Base-by-base conservation (phyloP, 2,113 vertebrate genomes). In the Danio rerio region DNA sequence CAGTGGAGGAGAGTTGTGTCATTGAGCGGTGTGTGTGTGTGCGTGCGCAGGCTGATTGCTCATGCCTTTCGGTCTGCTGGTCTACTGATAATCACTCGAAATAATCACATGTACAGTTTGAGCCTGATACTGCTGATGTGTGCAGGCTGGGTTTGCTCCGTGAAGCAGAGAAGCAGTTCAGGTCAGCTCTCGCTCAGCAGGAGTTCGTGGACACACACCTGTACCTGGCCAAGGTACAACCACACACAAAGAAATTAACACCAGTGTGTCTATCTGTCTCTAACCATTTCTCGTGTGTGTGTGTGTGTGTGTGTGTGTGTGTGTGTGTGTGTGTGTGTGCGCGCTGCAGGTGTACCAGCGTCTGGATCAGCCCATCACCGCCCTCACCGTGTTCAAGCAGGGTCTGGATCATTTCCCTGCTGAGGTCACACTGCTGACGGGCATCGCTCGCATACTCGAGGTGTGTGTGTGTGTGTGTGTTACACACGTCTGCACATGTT, bases 101-200 rank as follows among this genome's bases (percentile, higher is more conserved):
- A 31, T 31, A 31, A 31, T 31, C 31, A 31, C 1, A 31, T 31
- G n/a, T 31, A 31, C 31, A 31, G 31, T 31, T 31, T 31, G 3
- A 31, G 1, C 31, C 31, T 2, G 31, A 31, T 1, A 31, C 31
- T 31, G 49, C 49, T 11, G 84, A 5, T 88, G n/a, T 85, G 78
- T 80, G 40, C 77, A 95, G 93, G 77, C 91, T 95, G 10, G 91
- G 97, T 91, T 94, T 99, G 73, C 96, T 96, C 90, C 96, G 98
- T 86, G 98, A 99, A 92, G 96, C 98, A 1, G 98, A 99, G 88
- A 98, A 98, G 87, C 98, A 99, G 72, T 99, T 98, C 90, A 93
- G 96, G 82, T 99, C 98, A 43, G 97, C 98, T 80, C 94, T 99
- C 85, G 95, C 93, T 83, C 96, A 99, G 31, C 96, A 99, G 89